A percentile compares a stretch with the other conserved stretches of the same genome.
Conservation (phyloP, 2,113 vertebrate genomes). For the Rhagologus leucostigma region DNA sequence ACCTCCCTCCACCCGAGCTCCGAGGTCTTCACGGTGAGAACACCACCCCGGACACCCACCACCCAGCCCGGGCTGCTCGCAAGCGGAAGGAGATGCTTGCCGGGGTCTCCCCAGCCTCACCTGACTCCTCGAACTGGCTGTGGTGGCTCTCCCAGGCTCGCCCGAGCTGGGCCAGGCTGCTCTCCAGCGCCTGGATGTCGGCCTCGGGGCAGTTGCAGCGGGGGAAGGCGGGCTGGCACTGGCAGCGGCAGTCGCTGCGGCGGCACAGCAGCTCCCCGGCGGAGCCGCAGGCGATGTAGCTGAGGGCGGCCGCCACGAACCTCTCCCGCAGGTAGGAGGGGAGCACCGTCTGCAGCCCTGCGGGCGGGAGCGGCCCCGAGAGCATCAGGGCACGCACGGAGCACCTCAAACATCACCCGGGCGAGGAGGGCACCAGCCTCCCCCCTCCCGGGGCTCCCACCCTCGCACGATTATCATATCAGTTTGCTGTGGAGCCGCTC, state of each 20-base stretch:
- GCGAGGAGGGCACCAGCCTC: fast-evolving
- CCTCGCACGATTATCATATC: neutral
- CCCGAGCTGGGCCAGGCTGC: constrained; percentile 84
- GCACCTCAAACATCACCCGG: fast-evolving
- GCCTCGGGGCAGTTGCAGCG: constrained; percentile 93
- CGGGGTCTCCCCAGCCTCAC: constrained; percentile 60
- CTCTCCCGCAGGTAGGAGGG: constrained; percentile 87
- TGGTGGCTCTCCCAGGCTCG: constrained; percentile 83
- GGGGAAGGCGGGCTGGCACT: constrained; percentile 83
- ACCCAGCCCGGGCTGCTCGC: neutral
- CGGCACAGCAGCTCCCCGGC: constrained; percentile 90
- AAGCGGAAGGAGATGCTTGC: neutral
- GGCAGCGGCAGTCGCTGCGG: constrained; percentile 92
- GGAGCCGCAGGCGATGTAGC: constrained; percentile 93
- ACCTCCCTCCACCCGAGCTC: fast-evolving
- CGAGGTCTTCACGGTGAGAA: neutral
- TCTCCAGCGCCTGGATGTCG: constrained; percentile 91
- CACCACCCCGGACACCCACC: neutral
- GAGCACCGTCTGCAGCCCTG: constrained; percentile 92
- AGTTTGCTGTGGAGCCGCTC: constrained; percentile 20
- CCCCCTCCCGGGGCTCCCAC: neutral
- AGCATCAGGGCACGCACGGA: fast-evolving
- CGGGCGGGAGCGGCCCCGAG: neutral
- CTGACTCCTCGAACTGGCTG: constrained; percentile 90
- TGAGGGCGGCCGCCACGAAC: constrained; percentile 92